Conservation (phyloP, 2,113 vertebrate genomes). For the Eulemur macaco region DNA sequence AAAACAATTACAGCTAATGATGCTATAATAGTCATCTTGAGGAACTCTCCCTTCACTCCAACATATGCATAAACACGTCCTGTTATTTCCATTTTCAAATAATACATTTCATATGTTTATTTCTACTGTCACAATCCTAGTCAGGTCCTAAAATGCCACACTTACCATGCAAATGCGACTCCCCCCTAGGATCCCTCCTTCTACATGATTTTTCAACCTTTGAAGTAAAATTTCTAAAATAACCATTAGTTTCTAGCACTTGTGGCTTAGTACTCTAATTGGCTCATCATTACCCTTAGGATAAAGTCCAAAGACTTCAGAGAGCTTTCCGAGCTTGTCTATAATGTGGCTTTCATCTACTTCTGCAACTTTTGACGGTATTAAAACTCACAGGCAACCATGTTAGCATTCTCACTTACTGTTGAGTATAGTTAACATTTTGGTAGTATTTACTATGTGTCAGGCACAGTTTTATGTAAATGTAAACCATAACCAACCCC, state of each 20-base stretch:
- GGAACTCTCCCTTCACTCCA: background rate
- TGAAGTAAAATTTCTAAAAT: background rate
- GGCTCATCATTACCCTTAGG: background rate
- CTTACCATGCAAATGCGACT: background rate
- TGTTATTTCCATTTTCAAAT: background rate
- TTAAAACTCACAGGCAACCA: background rate
- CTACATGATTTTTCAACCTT: background rate
- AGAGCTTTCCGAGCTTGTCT: background rate
- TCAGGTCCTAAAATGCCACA: background rate
- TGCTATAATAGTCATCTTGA: background rate
- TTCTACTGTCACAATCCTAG: background rate
- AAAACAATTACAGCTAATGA: background rate
- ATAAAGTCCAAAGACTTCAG: background rate
- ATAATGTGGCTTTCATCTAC: background rate
- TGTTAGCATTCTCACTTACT: background rate
- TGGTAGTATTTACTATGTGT: background rate
- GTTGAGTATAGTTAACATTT: background rate
- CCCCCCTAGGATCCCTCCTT: background rate
- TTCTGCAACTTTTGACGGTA: background rate
- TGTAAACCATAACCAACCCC: background rate
- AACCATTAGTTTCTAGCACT: background rate
- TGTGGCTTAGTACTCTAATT: background rate
- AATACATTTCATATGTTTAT: background rate
- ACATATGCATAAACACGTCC: background rate
- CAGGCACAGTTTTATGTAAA: background rate